Evolutionary conservation across 2,888 invertebrate genomes (phyloP).

Genomic region (Dryococelus australis): DNA sequence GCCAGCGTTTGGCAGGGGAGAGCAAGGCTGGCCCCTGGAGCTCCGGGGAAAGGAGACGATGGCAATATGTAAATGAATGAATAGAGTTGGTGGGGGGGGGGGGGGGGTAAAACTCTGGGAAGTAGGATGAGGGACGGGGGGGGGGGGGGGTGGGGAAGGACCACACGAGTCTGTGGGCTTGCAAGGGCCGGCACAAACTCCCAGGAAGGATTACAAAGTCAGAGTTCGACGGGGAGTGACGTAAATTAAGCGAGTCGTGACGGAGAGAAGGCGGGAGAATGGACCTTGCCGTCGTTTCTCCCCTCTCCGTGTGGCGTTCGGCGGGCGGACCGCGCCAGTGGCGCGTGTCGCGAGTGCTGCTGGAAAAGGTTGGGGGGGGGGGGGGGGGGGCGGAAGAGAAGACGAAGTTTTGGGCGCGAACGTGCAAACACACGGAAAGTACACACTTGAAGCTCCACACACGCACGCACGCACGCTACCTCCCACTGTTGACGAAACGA

Average conservation of each 20-base stretch:
- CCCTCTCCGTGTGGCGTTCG: background rate
- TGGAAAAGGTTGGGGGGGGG: background rate
- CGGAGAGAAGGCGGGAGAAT: background rate
- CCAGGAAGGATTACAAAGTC: constrained; percentile 30
- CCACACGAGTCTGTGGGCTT: constrained; percentile 8
- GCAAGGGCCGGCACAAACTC: background rate
- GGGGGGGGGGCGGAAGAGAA: background rate
- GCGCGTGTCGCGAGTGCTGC: background rate
- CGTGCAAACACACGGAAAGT: background rate
- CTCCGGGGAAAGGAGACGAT: background rate
- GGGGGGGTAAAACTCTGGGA: too few relatives aligned
- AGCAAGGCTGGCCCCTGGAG: background rate
- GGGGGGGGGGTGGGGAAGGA: background rate
- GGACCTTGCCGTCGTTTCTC: constrained; percentile 23
- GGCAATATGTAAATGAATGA: background rate
- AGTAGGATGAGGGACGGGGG: too few relatives aligned
- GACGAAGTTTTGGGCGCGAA: constrained; percentile 6
- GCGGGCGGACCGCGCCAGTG: background rate
- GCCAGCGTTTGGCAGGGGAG: background rate
- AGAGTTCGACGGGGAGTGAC: constrained; percentile 6
- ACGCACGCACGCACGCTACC: background rate
- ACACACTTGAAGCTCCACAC: background rate
- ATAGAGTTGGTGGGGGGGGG: background rate
- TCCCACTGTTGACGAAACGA: background rate
- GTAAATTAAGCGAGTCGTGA: constrained; percentile 24